A percentile compares a stretch with the other conserved stretches of the same genome.
phyloP scores from a whole-genome alignment of 2,888 invertebrate species.

The Leptura quadrifasciata region DNA sequence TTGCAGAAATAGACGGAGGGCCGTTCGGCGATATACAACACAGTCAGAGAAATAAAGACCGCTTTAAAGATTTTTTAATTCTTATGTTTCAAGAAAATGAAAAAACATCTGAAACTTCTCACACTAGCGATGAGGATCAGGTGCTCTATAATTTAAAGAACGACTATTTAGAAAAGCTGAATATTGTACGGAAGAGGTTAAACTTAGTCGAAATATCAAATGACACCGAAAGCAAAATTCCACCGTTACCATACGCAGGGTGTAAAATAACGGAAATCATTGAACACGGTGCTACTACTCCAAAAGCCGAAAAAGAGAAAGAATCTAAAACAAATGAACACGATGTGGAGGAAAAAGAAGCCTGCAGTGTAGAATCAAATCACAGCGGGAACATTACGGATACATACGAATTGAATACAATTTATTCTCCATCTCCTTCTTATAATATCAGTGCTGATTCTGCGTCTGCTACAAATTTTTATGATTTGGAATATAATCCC shows the following conservation, averaged over 20 bases:
- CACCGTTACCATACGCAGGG: background rate
- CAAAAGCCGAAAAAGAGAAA: constrained; percentile 9
- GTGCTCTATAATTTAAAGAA: constrained; percentile 55
- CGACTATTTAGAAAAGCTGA: constrained; percentile 57
- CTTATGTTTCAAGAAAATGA: constrained; percentile 49
- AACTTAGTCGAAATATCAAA: constrained; percentile 53
- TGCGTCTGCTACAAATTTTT: constrained; percentile 12
- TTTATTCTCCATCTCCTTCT: background rate
- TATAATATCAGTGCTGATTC: background rate
- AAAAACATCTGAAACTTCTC: constrained; percentile 38
- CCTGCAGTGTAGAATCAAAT: background rate
- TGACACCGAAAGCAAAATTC: constrained; percentile 15
- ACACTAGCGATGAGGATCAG: constrained; percentile 44
- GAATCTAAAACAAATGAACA: constrained; percentile 1
- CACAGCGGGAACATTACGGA: background rate
- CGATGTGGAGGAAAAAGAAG: background rate
- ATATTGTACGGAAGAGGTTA: constrained; percentile 53
- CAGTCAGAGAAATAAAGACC: constrained; percentile 24
- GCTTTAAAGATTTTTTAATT: constrained; percentile 46
- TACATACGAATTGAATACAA: constrained; percentile 9
- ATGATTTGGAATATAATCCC: constrained; percentile 54
- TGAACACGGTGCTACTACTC: constrained; percentile 6
- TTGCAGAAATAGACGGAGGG: constrained; percentile 51
- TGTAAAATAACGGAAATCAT: constrained; percentile 50
- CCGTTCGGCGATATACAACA: constrained; percentile 50